Evolutionary conservation across 1,140 invertebrate genomes (phyloP), one percentile per base, ranked within the genome.

Genomic region (Trichogramma pretiosum): DNA sequence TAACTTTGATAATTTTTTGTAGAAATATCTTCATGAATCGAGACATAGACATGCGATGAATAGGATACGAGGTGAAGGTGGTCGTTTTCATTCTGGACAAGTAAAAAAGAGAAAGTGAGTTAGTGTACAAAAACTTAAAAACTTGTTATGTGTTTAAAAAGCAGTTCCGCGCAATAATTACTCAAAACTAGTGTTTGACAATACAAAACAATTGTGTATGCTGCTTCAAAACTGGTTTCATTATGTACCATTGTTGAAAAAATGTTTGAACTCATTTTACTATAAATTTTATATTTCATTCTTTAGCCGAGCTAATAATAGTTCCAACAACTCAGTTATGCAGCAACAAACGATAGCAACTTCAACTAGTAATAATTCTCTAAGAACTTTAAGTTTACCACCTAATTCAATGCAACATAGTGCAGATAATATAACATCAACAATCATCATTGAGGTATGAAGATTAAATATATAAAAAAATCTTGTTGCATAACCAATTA

Each of bases 21-120:
- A 94, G 85, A 98, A 98, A 91, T 99, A 98, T 67, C 76, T 98
- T n/a, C 95, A 99, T 59, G 95, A 98, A 74, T 98, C 94, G 9
- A 75, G 96, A 46, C 96, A 99, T 74, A 77, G 87, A 57, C 96
- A 99, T 65, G 96, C 96, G 0, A 93, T 98, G 89, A 99, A 98
- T 67, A 78, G 96, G 62, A 87, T 93, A 58, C 76, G 96, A 47
- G 95, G 95, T 5, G 92, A 95, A 74, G 96, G 95, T 38, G 96
- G 96, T 1, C 76, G 95, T 46, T 99, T 99, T 61, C 87, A 93
- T 66, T 89, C 89, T 17, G 82, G 83, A 19, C 79, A 79, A 50
- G 76, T 78, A 1, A 81, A 81, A 53, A 80, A 80, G 60, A 61
- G 73, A 61, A 72, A 65, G 73, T 75, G 65, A 68, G 60, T 61